Evolutionary conservation across 2,888 invertebrate species (phyloP), one percentile per base, ranked within the genome.

Genomic region (Agrotis exclamationis): DNA sequence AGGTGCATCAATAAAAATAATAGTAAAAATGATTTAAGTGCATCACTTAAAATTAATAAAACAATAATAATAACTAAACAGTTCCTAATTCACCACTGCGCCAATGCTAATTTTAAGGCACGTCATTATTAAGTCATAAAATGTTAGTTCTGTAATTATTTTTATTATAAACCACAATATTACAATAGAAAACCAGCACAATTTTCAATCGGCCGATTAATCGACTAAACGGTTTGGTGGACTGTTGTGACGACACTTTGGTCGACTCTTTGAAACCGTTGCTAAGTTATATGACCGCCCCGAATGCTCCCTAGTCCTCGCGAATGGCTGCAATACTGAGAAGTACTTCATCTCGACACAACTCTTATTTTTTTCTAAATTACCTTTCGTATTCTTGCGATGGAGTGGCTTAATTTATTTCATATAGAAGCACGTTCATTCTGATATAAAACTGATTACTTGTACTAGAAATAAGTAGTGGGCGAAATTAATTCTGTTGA

Each of bases 301-400:
- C 66, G 33, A 66, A 59, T 70, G 66, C 13, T 56, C 45, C 45
- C 5, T 4, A 20, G n/a, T 33, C 3, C 33, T 20, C 54, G 3
- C 70, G 33, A 63, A 59, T 66, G 66, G 47, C 39, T 59, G 51
- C 60, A 33, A 11, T 13, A 47, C 60, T 48, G 44, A 20, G 16
- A 62, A 33, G 20, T 63, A 16, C 24, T 33, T 33, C 51, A 39
- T 50, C 24, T 50, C 47, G 22, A 54, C 56, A 50, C 45, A 18
- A 45, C 18, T 57, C 54, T 45, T 47, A 70, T 70, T 70, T 67
- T 9, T 66, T 45, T 33, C 16, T 14, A 48, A 62, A 67, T 70
- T 64, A 67, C 39, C 39, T 20, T 48, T 62, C 57, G 58, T 63
- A 57, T 44, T 60, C 9, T 51, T 50, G n/a, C 11, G 33, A n/a